Base-by-base conservation (phyloP, 2,113 vertebrate species). In the Colaptes auratus region DNA sequence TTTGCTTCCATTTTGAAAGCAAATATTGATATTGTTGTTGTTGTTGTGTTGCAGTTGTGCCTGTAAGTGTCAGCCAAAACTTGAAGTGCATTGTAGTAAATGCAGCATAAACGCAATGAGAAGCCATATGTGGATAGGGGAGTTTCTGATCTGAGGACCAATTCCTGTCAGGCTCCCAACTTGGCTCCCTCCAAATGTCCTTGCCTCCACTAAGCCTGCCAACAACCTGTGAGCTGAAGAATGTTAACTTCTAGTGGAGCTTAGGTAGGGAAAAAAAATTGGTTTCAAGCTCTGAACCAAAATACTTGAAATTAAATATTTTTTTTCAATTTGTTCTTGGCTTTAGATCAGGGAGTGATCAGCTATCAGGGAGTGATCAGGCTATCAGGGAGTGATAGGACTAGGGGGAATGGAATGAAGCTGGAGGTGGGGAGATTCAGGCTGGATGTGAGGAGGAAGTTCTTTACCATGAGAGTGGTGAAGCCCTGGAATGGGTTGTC, bases 11-110 rank as follows among this genome's bases (percentile, higher is more conserved):
- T 91, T 96, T 96, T 72, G 83, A 94, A 91, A 88, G 73, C 36
- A 78, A 78, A 67, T 78, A 86, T 73, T 91, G 93, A 86, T 89
- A 95, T 90, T 96, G 83, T 96, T 95, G 76, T 88, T 81, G 76
- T 53, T 87, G 67, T 86, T 75, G 81, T 93, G 89, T 96, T 93
- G 80, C 92, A 70, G 50, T 90, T 86, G 66, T 89, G 59, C 55
- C 59, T 69, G 69, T n/a, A 90, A 90, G 85, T 72, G 66, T 82
- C 59, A 88, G 66, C n/a, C 55, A 84, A 10, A 71, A 75, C 35
- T 61, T 79, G 71, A 87, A 39, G 46, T 33, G 8, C 70, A 17
- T 82, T 84, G 39, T 94, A 65, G 44, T 88, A 88, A 81, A 81
- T 46, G 50, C 21, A 13, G 39, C 17, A 33, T 74, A 80, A 92